These are phyloP conservation scores for Drosophila bifasciata DNA, from an alignment of 1,140 invertebrate species.

Conservation along the genomic window DNA sequence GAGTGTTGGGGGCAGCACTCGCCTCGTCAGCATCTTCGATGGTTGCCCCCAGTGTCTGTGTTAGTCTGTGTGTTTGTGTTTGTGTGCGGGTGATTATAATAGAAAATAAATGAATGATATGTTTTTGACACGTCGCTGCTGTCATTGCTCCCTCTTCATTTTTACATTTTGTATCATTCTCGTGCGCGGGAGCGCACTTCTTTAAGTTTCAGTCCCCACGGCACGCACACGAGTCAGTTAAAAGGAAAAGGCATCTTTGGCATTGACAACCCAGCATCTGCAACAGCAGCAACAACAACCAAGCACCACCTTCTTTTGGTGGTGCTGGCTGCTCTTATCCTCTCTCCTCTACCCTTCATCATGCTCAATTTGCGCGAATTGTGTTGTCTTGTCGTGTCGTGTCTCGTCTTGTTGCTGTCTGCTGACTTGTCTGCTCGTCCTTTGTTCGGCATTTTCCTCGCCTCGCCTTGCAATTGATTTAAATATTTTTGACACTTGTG, in stretches of 20 bases:
- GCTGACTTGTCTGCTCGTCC: slow-evolving; percentile 48
- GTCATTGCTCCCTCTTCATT: slow-evolving; percentile 72
- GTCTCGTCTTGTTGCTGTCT: slow-evolving; percentile 47
- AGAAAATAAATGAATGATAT: slow-evolving; percentile 84
- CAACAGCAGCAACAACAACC: slow-evolving; percentile 28
- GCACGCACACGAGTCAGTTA: slow-evolving; percentile 46
- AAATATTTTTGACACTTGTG: slow-evolving; percentile 81
- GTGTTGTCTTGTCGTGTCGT: slow-evolving; percentile 75
- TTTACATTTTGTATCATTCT: slow-evolving; percentile 57
- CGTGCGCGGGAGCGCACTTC: slow-evolving; percentile 45
- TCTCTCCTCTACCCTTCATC: slow-evolving; percentile 57
- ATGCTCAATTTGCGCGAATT: slow-evolving; percentile 82
- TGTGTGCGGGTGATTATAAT: slow-evolving; percentile 67
- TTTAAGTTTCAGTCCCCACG: slow-evolving; percentile 55
- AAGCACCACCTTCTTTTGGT: slow-evolving; percentile 8
- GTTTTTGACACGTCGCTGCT: slow-evolving; percentile 80
- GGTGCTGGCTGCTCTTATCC: too few relatives aligned
- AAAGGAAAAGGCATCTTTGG: slow-evolving; percentile 66
- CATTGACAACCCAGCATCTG: slow-evolving; percentile 69
- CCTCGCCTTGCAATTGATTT: slow-evolving; percentile 66
- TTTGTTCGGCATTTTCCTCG: slow-evolving; percentile 33
- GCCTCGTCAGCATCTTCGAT: slow-evolving; percentile 49
- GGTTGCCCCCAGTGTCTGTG: slow-evolving; percentile 1
- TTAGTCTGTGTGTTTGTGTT: not conserved
- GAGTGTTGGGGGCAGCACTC: slow-evolving; percentile 12